These are phyloP conservation scores for Gallinago media DNA, from an alignment of 2,113 vertebrate species.

Conservation along the genomic window DNA sequence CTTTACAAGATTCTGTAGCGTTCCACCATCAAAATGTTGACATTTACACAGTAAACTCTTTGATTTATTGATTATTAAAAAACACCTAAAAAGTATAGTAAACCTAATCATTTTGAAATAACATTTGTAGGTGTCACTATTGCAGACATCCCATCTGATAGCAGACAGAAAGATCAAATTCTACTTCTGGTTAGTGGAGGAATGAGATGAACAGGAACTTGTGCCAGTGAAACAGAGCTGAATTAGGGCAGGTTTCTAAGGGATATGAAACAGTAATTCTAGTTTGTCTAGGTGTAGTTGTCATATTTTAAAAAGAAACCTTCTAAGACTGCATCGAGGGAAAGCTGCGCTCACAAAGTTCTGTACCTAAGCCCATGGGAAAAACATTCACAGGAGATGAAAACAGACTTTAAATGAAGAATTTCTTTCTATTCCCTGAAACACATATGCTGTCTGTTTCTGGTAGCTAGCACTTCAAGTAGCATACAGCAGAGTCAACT, in stretches of 20 bases:
- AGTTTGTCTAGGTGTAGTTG: not conserved
- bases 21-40: not conserved
- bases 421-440: not conserved
- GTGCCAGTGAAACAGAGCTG: fast-evolving
- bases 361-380: not conserved
- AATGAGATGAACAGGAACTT: not conserved
- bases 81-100: not conserved
- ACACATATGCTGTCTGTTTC: not conserved
- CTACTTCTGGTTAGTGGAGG: not conserved
- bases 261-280: not conserved
- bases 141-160: not conserved
- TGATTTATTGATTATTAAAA: not conserved
- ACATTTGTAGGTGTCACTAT: not conserved
- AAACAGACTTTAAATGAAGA: not conserved
- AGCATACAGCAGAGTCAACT: not conserved
- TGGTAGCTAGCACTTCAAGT: not conserved
- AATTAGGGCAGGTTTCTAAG: not conserved
- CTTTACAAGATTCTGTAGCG: not conserved
- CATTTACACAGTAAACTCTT: not conserved
- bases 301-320: not conserved
- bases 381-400: not conserved
- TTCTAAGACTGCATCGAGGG: not conserved
- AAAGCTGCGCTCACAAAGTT: not conserved
- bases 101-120: not conserved
- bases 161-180: not conserved